Evolutionary conservation across 2,888 invertebrate genomes (phyloP).

Genomic region (Plagodis pulveraria): DNA sequence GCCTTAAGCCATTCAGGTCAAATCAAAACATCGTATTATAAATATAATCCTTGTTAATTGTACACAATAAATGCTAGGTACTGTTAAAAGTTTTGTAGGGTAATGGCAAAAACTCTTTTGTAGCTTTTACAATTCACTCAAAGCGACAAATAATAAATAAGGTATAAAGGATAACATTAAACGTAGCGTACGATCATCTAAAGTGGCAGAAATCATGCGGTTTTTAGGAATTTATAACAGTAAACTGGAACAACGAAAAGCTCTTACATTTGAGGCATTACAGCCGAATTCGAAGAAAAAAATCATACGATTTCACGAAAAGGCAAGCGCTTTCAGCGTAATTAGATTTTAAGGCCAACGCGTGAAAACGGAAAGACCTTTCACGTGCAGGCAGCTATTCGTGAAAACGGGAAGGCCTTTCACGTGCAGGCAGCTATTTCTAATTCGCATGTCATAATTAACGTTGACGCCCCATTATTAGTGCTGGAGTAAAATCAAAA

Average conservation of each 20-base stretch:
- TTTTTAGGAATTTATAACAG: background rate
- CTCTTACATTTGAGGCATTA: background rate
- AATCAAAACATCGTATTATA: no score
- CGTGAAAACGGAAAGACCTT: background rate
- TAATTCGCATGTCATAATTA: background rate
- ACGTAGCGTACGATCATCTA: no score
- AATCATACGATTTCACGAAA: background rate
- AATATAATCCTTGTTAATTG: no score
- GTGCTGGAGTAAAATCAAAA: background rate
- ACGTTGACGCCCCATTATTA: background rate
- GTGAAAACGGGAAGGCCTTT: background rate
- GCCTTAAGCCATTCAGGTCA: no score
- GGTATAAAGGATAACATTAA: no score
- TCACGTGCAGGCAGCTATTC: slow-evolving; percentile 1
- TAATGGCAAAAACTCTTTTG: no score
- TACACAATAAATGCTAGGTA: no score
- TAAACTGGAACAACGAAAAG: background rate
- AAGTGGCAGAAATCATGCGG: no score
- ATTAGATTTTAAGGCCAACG: slow-evolving; percentile 3
- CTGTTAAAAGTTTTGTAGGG: no score
- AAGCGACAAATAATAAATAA: no score
- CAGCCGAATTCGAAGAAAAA: background rate
- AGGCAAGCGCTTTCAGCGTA: background rate
- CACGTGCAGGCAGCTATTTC: slow-evolving; percentile 1
- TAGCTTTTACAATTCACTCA: no score